Conservation (phyloP, 2,797 vertebrate genomes). For the Lophotriccus pileatus region DNA sequence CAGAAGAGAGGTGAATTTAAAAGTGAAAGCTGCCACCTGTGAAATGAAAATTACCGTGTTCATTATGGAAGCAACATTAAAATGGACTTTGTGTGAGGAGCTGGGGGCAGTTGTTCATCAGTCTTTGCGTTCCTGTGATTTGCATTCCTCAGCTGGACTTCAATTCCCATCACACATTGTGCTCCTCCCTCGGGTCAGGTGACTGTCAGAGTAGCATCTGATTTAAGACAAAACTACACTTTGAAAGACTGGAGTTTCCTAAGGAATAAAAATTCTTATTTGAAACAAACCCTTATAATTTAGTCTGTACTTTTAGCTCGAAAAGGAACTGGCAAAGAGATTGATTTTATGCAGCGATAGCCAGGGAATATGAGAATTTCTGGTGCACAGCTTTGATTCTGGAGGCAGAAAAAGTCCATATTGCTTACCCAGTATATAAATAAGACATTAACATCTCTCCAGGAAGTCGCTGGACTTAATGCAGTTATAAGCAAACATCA, state of each 20-base stretch:
- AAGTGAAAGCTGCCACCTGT: background rate
- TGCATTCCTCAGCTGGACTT: background rate
- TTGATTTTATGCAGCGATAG: constrained; percentile 30
- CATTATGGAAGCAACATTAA: background rate
- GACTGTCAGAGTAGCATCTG: background rate
- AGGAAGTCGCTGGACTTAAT: background rate
- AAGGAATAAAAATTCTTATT: background rate
- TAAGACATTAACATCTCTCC: constrained; percentile 25
- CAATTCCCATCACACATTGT: background rate
- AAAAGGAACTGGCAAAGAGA: background rate
- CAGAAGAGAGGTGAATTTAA: background rate
- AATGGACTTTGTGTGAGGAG: background rate
- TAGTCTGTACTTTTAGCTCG: background rate
- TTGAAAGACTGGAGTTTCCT: background rate
- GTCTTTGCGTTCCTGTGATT: background rate
- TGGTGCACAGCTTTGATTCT: background rate
- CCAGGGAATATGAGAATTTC: constrained; percentile 1
- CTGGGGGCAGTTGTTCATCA: background rate
- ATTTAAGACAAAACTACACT: background rate
- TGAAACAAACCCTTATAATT: constrained; percentile 15
- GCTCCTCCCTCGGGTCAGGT: background rate
- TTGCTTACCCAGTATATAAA: constrained; percentile 23
- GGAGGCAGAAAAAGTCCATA: background rate
- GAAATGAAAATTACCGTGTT: background rate
- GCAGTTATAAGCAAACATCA: background rate